phyloP scores from a whole-genome alignment of 2,113 vertebrate genomes.

The Charadrius vociferus region DNA sequence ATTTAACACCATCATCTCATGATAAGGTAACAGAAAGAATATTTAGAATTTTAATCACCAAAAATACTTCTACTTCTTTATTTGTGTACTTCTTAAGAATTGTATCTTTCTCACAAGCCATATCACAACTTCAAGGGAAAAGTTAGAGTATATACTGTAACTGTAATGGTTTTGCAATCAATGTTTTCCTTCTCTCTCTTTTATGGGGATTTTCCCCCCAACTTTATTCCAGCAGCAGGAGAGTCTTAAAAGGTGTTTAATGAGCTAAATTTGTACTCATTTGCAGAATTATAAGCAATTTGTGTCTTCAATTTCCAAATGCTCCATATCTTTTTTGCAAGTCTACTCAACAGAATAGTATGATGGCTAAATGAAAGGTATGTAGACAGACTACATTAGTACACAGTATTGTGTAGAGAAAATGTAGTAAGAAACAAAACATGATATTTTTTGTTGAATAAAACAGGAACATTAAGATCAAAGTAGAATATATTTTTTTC shows the following conservation, averaged over 20 bases:
- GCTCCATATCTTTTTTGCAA: not conserved
- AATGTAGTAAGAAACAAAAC: not conserved
- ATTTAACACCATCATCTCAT: not conserved
- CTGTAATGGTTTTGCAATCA: slow-evolving; percentile 35
- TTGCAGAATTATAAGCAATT: not conserved
- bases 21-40: not conserved
- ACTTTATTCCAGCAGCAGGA: slow-evolving; percentile 34
- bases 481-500: not conserved
- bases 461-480: not conserved
- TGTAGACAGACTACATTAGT: not conserved
- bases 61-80: not conserved
- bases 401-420: not conserved
- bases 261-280: slow-evolving; percentile 28
- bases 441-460: not conserved
- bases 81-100: not conserved
- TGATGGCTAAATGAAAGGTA: not conserved
- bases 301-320: slow-evolving; percentile 18
- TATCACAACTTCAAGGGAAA: not conserved
- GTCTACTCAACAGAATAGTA: not conserved
- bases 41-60: not conserved
- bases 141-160: not conserved
- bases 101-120: not conserved
- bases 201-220: not conserved
- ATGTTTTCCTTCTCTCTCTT: slow-evolving; percentile 2
- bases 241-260: slow-evolving; percentile 51